Evolutionary conservation across 2,888 invertebrate genomes (phyloP), one percentile per base, ranked within the genome.

Genomic region (Gonocerus acuteangulatus): DNA sequence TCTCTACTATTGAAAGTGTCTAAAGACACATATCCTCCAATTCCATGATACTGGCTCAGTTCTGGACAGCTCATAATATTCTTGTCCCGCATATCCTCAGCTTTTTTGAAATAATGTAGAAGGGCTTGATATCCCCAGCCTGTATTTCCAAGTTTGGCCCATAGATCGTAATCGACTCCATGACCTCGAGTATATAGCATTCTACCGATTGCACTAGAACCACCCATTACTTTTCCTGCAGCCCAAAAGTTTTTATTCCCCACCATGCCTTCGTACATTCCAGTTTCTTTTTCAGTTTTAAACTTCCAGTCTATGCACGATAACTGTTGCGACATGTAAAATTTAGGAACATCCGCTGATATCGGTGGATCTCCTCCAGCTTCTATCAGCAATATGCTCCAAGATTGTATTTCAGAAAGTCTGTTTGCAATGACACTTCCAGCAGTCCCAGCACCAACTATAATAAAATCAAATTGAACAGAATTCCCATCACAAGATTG

Each of bases 191-290:
- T 62, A 65, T 69, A 69, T 42, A 68, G 70, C 74, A 76, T 74
- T 60, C 70, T 70, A 64, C 75, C 75, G 11, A 74, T 69, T 19
- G 71, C 68, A 60, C 74, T 74, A 2, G 71, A 70, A 1, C 77
- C 77, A 1, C 78, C 78, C 69, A 75, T 48, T 6, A 74, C 73
- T 66, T 75, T 75, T 0, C 77, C 77, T 39, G 78, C 70, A n/a
- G 71, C 70, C 71, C 71, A 72, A 51, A 67, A 68, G 63, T 70
- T 71, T 36, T 54, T 18, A 48, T 49, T 13, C 16, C 44, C 18
- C 13, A 48, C 16, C 69, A 69, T 19, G 68, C 66, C 60, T 69
- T 71, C 9, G 70, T 70, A 18, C 21, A 62, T 27, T 13, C 67
- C 69, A 15, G 69, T 68, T 61, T 75, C 74, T 11, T 74, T 74